Conservation (phyloP, 2,888 invertebrate genomes). For the Habrosyne pyritoides region DNA sequence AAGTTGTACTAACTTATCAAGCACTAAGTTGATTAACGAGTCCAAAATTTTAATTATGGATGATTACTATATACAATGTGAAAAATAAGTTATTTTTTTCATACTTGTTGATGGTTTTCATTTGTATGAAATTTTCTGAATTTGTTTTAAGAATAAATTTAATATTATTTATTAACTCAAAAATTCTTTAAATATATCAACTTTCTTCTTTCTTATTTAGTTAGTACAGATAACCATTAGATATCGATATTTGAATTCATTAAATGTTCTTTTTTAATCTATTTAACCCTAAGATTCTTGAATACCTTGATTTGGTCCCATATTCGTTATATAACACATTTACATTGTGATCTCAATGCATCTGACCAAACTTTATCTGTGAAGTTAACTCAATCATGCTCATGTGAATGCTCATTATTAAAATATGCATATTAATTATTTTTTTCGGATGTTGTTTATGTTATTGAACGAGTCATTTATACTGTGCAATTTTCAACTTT, state of each 20-base stretch:
- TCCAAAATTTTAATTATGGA: too few relatives aligned
- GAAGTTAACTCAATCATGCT: background rate
- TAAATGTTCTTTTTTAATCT: background rate
- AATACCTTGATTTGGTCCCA: background rate
- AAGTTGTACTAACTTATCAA: background rate
- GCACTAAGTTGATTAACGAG: too few relatives aligned
- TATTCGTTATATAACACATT: background rate
- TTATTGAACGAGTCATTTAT: background rate
- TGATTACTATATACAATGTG: too few relatives aligned
- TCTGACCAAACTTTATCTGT: slow-evolving; percentile 16
- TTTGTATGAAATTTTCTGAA: too few relatives aligned
- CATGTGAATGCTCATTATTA: slow-evolving; percentile 6
- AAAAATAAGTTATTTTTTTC: too few relatives aligned
- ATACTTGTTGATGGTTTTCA: too few relatives aligned
- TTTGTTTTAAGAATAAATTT: too few relatives aligned
- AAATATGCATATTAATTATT: background rate
- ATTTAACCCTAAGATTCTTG: background rate
- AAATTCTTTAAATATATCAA: background rate
- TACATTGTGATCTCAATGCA: slow-evolving; percentile 18
- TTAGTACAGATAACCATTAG: background rate
- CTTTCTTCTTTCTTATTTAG: background rate
- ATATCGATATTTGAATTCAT: background rate
- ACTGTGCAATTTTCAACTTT: background rate
- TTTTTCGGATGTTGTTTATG: background rate
- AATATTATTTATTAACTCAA: background rate